These are phyloP conservation scores for Harlomillsia oculata DNA, from an alignment of 1,140 invertebrate genomes.

Conservation along the genomic window DNA sequence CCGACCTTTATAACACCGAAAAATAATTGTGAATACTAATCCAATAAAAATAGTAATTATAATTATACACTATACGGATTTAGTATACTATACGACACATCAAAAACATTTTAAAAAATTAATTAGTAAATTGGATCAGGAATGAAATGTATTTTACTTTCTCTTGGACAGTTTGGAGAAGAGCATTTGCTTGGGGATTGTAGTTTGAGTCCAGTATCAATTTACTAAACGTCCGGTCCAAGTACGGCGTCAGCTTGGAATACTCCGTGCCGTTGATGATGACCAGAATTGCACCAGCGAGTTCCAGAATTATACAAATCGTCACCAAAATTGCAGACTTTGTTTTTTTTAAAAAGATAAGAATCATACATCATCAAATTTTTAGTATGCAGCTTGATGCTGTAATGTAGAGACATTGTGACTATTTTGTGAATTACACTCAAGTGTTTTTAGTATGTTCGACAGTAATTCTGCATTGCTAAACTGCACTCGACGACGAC, in stretches of 20 bases:
- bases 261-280: constrained; percentile 67
- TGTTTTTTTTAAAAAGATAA: no score
- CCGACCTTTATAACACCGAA: constrained; percentile 51
- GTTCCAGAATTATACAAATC: constrained; percentile 56
- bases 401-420: no score
- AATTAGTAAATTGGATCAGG: not conserved
- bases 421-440: no score
- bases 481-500: no score
- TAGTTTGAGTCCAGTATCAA: constrained; percentile 62
- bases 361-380: no score
- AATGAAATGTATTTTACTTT: constrained; percentile 47
- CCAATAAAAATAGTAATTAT: not conserved
- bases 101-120: not conserved
- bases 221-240: constrained; percentile 56
- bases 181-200: constrained; percentile 46
- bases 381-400: no score
- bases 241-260: constrained; percentile 62
- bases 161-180: constrained; percentile 71
- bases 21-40: not conserved
- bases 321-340: constrained; percentile 36
- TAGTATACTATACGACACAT: not conserved
- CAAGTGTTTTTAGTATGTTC: no score
- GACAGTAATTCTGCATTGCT: no score
- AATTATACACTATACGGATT: not conserved
- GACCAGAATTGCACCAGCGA: constrained; percentile 64